Evolutionary conservation across 2,797 vertebrate genomes (phyloP).

Genomic region (Calcarius lapponicus): DNA sequence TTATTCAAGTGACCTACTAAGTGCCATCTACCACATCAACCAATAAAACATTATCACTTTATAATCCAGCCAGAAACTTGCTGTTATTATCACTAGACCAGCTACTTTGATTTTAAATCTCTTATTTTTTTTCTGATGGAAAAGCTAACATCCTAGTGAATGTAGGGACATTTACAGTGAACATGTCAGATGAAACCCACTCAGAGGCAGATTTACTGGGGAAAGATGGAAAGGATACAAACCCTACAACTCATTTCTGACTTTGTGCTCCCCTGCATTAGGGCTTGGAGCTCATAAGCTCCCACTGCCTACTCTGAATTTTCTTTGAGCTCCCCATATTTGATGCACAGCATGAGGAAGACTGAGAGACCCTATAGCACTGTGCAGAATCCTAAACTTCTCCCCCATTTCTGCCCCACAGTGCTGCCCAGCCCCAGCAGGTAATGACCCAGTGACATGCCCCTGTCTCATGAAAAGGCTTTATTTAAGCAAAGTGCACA

Average conservation of each 20-base stretch:
- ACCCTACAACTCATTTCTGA: neutral
- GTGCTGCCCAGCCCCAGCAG: neutral
- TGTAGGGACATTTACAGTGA: neutral
- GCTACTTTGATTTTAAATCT: neutral
- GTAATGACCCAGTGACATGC: neutral
- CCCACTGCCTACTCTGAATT: neutral
- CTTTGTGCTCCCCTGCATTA: neutral
- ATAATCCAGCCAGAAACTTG: neutral
- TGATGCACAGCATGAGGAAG: neutral
- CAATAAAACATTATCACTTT: neutral
- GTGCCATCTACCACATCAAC: neutral
- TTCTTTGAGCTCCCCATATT: neutral
- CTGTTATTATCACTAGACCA: neutral
- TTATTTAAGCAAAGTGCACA: neutral
- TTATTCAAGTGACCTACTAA: conserved; percentile 12
- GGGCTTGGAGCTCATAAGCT: neutral
- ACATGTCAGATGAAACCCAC: neutral
- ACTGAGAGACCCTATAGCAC: neutral
- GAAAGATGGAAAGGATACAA: neutral
- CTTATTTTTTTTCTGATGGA: neutral
- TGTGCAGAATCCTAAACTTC: neutral
- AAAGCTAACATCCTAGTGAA: neutral
- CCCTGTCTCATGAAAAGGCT: neutral
- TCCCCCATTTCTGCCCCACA: neutral
- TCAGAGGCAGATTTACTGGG: neutral